phyloP scores from a whole-genome alignment of 2,888 invertebrate species.

The Limnephilus marmoratus region DNA sequence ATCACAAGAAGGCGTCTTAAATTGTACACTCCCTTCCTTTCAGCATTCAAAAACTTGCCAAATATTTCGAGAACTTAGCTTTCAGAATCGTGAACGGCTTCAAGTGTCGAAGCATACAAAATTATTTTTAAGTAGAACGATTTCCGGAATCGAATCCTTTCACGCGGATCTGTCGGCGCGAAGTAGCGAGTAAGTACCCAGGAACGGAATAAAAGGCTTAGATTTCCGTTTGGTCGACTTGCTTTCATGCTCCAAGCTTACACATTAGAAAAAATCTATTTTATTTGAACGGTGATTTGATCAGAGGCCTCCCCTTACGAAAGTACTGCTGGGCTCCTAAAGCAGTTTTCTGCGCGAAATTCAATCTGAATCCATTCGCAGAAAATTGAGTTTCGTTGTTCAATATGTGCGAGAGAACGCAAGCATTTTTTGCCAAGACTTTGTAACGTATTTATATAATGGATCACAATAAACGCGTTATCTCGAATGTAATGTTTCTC shows the following conservation, averaged over 20 bases:
- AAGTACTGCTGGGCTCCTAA: conserved; percentile 28
- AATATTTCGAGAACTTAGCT: background rate
- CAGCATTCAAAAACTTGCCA: background rate
- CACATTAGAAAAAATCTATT: conserved; percentile 45
- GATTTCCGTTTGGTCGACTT: conserved; percentile 21
- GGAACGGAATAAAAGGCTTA: conserved; percentile 6
- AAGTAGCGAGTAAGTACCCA: background rate
- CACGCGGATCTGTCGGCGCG: background rate
- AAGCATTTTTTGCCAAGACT: conserved; percentile 8
- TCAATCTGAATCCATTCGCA: conserved; percentile 57
- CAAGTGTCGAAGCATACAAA: background rate
- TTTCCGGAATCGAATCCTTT: conserved; percentile 27
- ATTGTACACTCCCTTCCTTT: background rate
- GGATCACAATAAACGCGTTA: background rate
- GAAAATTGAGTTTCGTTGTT: conserved; percentile 60
- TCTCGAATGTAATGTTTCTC: conserved; percentile 11
- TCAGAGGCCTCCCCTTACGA: conserved; percentile 31
- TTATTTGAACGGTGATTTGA: conserved; percentile 48
- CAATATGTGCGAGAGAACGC: conserved; percentile 21
- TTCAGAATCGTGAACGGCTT: background rate
- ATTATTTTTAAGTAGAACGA: conserved; percentile 32
- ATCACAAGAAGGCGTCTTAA: background rate
- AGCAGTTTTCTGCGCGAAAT: conserved; percentile 53
- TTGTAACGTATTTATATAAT: conserved; percentile 20
- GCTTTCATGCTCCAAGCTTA: conserved; percentile 37